Percentiles rank a stretch among this genome's conserved stretches.
Evolutionary conservation across 2,113 vertebrate genomes (phyloP).

Genomic region (Arizona elegans): DNA sequence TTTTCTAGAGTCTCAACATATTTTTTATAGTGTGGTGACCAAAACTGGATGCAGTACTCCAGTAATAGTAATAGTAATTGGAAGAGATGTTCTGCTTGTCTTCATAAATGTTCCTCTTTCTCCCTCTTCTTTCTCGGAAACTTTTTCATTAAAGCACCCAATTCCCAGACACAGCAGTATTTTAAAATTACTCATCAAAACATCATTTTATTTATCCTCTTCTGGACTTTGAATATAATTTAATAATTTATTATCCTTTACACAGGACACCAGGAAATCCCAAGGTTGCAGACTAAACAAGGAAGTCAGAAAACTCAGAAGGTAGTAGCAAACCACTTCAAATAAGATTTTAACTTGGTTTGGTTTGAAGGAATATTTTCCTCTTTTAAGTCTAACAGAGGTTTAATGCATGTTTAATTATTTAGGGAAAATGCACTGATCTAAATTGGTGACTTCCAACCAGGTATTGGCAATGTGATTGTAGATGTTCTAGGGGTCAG

Average conservation of each 20-base stretch:
- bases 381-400: neutral
- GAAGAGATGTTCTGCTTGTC: neutral
- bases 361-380: neutral
- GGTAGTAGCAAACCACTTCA: neutral
- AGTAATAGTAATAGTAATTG: neutral
- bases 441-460: neutral
- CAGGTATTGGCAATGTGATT: neutral
- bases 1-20: too few relatives aligned
- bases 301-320: neutral
- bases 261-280: neutral
- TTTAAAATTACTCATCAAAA: neutral
- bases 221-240: neutral
- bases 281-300: neutral
- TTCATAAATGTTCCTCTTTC: neutral
- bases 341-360: neutral
- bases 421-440: neutral
- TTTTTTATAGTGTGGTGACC: too few relatives aligned
- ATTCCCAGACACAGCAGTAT: neutral
- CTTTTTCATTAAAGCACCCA: neutral
- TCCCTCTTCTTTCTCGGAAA: neutral
- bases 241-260: neutral
- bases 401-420: neutral
- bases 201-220: neutral
- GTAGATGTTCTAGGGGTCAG: neutral
- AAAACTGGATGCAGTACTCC: too few relatives aligned